Conservation (phyloP, 2,797 vertebrate genomes). For the Aselliscus stoliczkanus region DNA sequence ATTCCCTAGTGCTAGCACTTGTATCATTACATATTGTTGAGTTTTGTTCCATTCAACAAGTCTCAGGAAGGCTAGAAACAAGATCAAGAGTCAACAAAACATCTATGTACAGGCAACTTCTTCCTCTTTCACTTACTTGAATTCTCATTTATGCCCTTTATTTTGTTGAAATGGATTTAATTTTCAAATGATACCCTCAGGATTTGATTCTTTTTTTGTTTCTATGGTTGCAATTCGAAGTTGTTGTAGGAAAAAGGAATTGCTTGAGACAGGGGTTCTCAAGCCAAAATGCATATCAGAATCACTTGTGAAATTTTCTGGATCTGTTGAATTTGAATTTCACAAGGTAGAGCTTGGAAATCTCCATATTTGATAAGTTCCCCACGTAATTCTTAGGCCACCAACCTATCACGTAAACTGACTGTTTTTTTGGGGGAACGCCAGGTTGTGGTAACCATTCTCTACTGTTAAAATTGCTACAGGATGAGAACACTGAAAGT, state of each 20-base stretch:
- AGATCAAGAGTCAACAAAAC: neutral
- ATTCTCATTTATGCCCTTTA: neutral
- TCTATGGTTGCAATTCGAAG: neutral
- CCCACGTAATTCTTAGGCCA: neutral
- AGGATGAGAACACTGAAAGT: neutral
- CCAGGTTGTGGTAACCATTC: neutral
- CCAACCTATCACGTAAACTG: neutral
- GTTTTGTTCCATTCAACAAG: neutral
- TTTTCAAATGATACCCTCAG: neutral
- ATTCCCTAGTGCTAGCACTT: neutral
- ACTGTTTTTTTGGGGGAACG: neutral
- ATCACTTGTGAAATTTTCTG: neutral
- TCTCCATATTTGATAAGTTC: neutral
- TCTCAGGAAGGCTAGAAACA: neutral
- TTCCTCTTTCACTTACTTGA: neutral
- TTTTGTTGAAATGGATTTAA: constrained; percentile 1
- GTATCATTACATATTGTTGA: neutral
- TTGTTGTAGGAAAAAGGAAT: neutral
- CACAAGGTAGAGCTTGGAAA: neutral
- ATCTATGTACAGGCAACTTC: neutral
- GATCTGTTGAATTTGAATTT: neutral
- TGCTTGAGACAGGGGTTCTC: neutral
- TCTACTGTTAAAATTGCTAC: neutral
- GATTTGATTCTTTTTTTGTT: neutral
- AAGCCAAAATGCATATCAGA: neutral